Evolutionary conservation across 2,888 invertebrate species (phyloP).

Genomic region (Toxonevra muliebris): DNA sequence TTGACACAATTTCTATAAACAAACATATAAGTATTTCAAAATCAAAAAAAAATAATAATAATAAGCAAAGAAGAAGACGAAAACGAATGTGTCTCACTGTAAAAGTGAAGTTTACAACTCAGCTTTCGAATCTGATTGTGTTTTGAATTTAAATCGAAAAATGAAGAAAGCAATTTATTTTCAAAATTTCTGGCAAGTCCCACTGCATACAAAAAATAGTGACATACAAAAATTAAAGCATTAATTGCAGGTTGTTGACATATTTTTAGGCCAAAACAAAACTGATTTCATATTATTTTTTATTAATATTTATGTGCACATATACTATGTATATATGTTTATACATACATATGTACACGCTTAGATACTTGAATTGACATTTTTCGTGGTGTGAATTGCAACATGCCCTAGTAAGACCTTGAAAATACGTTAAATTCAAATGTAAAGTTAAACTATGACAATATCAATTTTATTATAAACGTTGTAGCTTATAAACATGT

Average conservation of each 20-base stretch:
- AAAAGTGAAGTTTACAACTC: not conserved
- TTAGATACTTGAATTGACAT: not conserved
- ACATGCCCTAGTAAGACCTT: too few relatives aligned
- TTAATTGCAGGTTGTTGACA: slow-evolving; percentile 26
- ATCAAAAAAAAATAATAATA: not conserved
- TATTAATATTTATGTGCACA: not conserved
- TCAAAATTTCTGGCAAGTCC: slow-evolving; percentile 2
- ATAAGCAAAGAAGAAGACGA: slow-evolving; percentile 1
- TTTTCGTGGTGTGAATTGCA: too few relatives aligned
- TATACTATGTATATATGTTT: not conserved
- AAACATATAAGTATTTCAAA: not conserved
- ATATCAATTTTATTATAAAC: too few relatives aligned
- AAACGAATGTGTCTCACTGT: not conserved
- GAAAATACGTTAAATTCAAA: too few relatives aligned
- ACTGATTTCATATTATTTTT: not conserved
- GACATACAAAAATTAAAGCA: not conserved
- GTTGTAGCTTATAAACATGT: too few relatives aligned
- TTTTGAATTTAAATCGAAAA: slow-evolving; percentile 34
- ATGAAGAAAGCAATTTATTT: slow-evolving; percentile 13
- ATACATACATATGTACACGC: not conserved
- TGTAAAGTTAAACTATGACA: too few relatives aligned
- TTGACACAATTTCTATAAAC: slow-evolving; percentile 8
- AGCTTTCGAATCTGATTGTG: slow-evolving; percentile 28
- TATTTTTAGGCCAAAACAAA: slow-evolving; percentile 26
- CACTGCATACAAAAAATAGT: not conserved